Percentiles rank a stretch among this genome's conserved stretches.
Evolutionary conservation across 2,797 vertebrate species (phyloP).

Genomic region (Epinephelus coioides): DNA sequence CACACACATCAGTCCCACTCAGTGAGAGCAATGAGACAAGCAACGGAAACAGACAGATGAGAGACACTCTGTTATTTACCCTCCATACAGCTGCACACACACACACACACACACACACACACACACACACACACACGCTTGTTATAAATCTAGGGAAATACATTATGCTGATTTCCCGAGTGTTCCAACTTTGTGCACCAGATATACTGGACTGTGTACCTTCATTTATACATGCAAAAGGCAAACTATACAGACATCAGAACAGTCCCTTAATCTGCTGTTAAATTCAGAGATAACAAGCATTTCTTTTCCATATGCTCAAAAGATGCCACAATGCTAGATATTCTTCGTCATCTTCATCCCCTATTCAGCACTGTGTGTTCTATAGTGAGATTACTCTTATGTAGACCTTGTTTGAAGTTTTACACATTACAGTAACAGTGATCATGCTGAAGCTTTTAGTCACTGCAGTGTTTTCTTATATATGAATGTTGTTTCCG

Average conservation of each 20-base stretch:
- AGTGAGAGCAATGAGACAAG: conserved; percentile 55
- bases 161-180: background rate
- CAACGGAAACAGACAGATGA: conserved; percentile 61
- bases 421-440: background rate
- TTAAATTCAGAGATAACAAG: background rate
- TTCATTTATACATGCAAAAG: too few species aligned
- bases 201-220: too few species aligned
- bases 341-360: background rate
- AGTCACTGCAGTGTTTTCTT: conserved; percentile 8
- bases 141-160: conserved; percentile 1
- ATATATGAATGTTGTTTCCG: background rate
- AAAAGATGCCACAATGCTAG: background rate
- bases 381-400: background rate
- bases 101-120: conserved; percentile 29
- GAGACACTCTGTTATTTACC: conserved; percentile 54
- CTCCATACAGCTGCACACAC: conserved; percentile 39
- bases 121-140: background rate
- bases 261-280: background rate
- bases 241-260: too few species aligned
- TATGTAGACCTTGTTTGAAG: too few species aligned
- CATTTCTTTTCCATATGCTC: background rate
- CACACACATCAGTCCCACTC: conserved; percentile 71
- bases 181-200: background rate
- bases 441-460: background rate
- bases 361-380: background rate